A percentile compares a stretch with the other conserved stretches of the same genome.
Conservation (phyloP, 2,113 vertebrate species). For the Todiramphus saurophagus region DNA sequence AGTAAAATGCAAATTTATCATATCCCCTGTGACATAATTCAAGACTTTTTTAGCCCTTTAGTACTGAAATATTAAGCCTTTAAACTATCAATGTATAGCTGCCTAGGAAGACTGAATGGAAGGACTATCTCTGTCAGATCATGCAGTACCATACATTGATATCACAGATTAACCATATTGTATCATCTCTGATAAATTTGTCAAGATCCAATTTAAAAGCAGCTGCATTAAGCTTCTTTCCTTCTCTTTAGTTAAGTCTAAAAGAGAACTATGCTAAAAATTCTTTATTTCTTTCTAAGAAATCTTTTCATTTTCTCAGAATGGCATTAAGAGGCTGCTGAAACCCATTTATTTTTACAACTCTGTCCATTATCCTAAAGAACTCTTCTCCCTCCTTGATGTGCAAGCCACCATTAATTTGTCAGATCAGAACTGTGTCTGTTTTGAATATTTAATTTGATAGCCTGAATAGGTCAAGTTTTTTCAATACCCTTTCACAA, state of each 20-base stretch:
- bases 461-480: background rate
- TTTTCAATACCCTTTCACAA: background rate
- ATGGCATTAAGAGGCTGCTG: background rate
- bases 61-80: background rate
- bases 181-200: background rate
- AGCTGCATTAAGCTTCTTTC: background rate
- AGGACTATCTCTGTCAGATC: background rate
- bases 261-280: background rate
- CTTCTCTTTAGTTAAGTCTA: background rate
- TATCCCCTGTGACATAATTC: background rate
- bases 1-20: background rate
- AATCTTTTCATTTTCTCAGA: background rate
- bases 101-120: background rate
- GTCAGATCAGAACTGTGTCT: background rate
- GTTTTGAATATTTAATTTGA: background rate
- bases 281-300: background rate
- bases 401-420: background rate
- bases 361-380: background rate
- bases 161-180: background rate
- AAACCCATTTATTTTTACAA: background rate
- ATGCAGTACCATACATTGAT: fast-evolving
- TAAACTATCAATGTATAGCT: background rate
- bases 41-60: background rate
- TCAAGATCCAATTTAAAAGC: background rate
- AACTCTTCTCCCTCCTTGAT: background rate